Evolutionary conservation across 2,113 vertebrate genomes (phyloP).

Genomic region (Beaufortia kweichowensis): DNA sequence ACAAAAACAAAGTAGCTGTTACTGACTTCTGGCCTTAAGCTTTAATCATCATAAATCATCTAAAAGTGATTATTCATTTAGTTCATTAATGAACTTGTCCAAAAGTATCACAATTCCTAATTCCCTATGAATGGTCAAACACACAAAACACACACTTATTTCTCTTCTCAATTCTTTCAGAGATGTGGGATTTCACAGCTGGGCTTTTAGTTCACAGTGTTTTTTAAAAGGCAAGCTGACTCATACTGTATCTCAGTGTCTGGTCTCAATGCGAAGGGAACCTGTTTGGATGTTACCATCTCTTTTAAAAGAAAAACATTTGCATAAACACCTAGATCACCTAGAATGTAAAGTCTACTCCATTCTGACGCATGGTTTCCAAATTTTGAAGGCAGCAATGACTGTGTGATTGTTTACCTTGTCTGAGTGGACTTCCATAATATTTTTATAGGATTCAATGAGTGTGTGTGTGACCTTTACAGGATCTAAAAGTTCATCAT

Average conservation of each 20-base stretch:
- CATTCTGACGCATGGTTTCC: too few relatives aligned
- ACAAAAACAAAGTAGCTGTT: neutral
- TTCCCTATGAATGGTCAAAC: neutral
- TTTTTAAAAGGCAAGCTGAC: conserved; percentile 14
- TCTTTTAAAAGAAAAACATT: neutral
- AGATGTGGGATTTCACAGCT: conserved; percentile 37
- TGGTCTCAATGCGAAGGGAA: conserved; percentile 21
- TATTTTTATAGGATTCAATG: neutral
- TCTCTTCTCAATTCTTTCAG: conserved; percentile 13
- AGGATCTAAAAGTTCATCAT: conserved; percentile 74
- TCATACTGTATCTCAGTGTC: conserved; percentile 12
- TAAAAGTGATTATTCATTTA: conserved; percentile 1
- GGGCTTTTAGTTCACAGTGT: conserved; percentile 23
- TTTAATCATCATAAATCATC: conserved; percentile 16
- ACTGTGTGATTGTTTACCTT: too few relatives aligned
- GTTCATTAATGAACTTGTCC: conserved; percentile 16
- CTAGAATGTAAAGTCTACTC: neutral
- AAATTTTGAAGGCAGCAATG: too few relatives aligned
- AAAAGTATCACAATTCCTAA: too few relatives aligned
- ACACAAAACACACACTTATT: neutral
- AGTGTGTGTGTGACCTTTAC: conserved; percentile 65
- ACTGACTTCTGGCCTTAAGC: conserved; percentile 13
- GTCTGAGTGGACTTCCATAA: neutral
- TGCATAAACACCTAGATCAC: neutral
- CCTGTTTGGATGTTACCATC: neutral